phyloP scores from a whole-genome alignment of 2,888 invertebrate species.

The Thymelicus sylvestris region DNA sequence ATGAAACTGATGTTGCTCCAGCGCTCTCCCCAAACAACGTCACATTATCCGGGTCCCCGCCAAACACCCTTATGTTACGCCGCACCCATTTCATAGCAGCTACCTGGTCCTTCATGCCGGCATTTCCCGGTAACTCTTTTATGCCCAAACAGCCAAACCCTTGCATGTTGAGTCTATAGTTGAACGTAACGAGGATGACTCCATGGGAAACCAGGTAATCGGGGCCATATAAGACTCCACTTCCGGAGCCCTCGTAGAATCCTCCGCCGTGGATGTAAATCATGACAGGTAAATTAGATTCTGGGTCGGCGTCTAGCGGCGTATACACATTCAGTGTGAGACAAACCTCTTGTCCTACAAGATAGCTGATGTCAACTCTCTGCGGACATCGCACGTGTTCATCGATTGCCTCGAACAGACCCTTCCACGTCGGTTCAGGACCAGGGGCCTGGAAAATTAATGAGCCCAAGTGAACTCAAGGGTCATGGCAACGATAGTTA shows the following conservation, averaged over 20 bases:
- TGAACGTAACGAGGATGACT: slow-evolving; percentile 67
- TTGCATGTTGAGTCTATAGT: slow-evolving; percentile 71
- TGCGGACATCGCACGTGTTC: slow-evolving; percentile 66
- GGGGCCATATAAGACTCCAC: slow-evolving; percentile 62
- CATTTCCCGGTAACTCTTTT: slow-evolving; percentile 72
- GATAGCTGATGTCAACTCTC: slow-evolving; percentile 45
- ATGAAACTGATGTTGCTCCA: slow-evolving; percentile 67
- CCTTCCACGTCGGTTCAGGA: slow-evolving; percentile 65
- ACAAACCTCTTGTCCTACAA: slow-evolving; percentile 62
- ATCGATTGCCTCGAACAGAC: slow-evolving; percentile 62
- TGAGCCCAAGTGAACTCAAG: background rate
- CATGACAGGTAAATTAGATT: slow-evolving; percentile 66
- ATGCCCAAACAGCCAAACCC: slow-evolving; percentile 67
- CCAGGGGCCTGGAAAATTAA: slow-evolving; percentile 64
- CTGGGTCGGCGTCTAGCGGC: slow-evolving; percentile 50
- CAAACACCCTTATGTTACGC: slow-evolving; percentile 63
- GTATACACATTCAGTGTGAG: slow-evolving; percentile 66
- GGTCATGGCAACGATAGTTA: background rate
- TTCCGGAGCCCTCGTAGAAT: slow-evolving; percentile 63
- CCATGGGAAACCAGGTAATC: slow-evolving; percentile 63
- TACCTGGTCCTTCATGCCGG: slow-evolving; percentile 69
- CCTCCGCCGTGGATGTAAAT: slow-evolving; percentile 75
- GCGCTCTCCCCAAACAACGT: slow-evolving; percentile 76
- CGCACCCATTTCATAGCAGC: slow-evolving; percentile 68
- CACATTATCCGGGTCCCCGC: slow-evolving; percentile 67